Evolutionary conservation across 2,113 vertebrate genomes (phyloP).

Genomic region (Pithys albifrons): DNA sequence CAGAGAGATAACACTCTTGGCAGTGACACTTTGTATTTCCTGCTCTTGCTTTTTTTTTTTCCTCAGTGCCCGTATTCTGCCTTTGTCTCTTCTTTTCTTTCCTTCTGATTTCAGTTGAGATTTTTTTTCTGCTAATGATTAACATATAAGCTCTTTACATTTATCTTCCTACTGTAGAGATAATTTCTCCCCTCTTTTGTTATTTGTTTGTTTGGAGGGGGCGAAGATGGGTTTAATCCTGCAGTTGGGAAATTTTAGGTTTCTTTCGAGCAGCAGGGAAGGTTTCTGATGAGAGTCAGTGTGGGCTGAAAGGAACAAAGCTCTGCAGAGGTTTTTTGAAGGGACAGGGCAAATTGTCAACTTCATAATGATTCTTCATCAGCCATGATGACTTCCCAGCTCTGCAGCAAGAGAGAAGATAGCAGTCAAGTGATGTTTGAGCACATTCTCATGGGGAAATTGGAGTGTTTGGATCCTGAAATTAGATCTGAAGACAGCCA

Average conservation of each 20-base stretch:
- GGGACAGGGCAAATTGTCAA: slow-evolving; percentile 44
- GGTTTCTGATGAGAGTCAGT: neutral
- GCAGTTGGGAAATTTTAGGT: neutral
- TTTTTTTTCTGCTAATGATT: neutral
- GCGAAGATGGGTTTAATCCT: neutral
- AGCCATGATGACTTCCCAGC: neutral
- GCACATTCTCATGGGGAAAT: slow-evolving; percentile 30
- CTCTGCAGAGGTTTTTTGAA: neutral
- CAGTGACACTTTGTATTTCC: neutral
- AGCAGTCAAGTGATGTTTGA: neutral
- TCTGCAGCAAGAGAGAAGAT: neutral
- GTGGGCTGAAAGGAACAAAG: neutral
- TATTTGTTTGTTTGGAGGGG: neutral
- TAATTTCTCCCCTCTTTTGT: neutral
- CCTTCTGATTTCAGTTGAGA: neutral
- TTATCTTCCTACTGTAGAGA: neutral
- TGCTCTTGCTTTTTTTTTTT: neutral
- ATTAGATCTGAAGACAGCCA: neutral
- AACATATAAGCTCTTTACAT: neutral
- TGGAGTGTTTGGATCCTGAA: slow-evolving; percentile 36
- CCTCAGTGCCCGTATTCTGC: accelerated
- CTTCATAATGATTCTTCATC: slow-evolving; percentile 22
- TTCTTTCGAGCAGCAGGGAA: slow-evolving; percentile 3
- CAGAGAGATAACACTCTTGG: neutral
- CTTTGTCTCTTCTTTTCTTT: neutral